Evolutionary conservation across 2,888 invertebrate genomes (phyloP).

Genomic region (Cataglyphis altisquamis): DNA sequence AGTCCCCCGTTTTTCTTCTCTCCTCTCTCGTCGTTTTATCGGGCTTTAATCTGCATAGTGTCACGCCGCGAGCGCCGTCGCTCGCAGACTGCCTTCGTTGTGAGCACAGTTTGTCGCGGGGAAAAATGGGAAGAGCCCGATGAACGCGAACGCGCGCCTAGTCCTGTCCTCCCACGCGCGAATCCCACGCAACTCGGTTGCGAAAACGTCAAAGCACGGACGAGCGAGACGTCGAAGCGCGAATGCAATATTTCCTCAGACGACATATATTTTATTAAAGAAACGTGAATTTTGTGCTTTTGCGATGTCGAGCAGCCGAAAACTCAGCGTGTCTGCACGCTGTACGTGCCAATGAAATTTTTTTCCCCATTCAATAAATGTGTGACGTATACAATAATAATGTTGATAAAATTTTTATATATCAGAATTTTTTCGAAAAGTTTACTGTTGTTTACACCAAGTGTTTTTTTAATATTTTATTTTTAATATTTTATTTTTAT

Average conservation of each 20-base stretch:
- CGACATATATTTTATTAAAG: constrained; percentile 48
- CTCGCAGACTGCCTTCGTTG: constrained; percentile 68
- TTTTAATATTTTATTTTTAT: background rate
- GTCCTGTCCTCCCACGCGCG: constrained; percentile 3
- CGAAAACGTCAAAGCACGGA: constrained; percentile 38
- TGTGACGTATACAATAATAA: background rate
- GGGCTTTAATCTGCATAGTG: constrained; percentile 84
- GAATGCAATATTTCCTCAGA: constrained; percentile 44
- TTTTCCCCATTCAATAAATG: background rate
- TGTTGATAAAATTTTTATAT: background rate
- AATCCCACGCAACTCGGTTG: constrained; percentile 38
- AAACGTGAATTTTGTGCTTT: constrained; percentile 8
- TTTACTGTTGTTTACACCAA: background rate
- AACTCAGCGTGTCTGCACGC: background rate
- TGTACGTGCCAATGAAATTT: background rate
- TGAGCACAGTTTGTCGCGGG: constrained; percentile 52
- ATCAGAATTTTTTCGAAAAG: background rate
- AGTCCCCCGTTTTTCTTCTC: constrained; percentile 73
- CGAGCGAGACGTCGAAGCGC: constrained; percentile 28
- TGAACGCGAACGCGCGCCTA: background rate
- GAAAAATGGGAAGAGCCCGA: constrained; percentile 41
- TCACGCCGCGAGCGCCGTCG: constrained; percentile 73
- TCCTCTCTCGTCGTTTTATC: constrained; percentile 76
- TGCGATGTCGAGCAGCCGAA: background rate
- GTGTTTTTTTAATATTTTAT: too few species aligned